Evolutionary conservation across 2,888 invertebrate genomes (phyloP).

Genomic region (Oxyscelio sp.): DNA sequence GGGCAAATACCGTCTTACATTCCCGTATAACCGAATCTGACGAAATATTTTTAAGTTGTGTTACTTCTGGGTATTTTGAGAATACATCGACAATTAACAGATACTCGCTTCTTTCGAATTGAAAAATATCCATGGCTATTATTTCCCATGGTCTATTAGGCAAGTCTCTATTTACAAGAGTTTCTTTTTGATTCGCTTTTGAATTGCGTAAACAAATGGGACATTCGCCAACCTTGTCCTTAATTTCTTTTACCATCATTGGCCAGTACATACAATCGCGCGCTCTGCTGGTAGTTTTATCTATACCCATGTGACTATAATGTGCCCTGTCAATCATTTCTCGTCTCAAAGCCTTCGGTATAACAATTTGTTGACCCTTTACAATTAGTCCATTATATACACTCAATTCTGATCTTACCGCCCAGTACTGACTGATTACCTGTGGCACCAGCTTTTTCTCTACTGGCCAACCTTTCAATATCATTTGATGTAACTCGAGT

Average conservation of each 20-base stretch:
- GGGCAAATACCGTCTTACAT: slow-evolving; percentile 75
- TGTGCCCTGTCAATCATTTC: slow-evolving; percentile 60
- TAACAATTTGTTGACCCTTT: slow-evolving; percentile 66
- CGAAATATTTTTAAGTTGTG: slow-evolving; percentile 68
- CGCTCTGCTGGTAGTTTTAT: slow-evolving; percentile 61
- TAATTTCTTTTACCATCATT: slow-evolving; percentile 60
- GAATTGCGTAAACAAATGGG: slow-evolving; percentile 71
- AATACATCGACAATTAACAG: slow-evolving; percentile 77
- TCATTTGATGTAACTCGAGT: slow-evolving; percentile 66
- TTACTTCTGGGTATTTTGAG: slow-evolving; percentile 79
- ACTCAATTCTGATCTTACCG: slow-evolving; percentile 61
- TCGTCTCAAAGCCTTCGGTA: slow-evolving; percentile 52
- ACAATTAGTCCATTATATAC: slow-evolving; percentile 48
- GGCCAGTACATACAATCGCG: slow-evolving; percentile 68
- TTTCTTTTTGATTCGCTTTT: slow-evolving; percentile 73
- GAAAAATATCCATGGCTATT: slow-evolving; percentile 75
- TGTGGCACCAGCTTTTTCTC: slow-evolving; percentile 59
- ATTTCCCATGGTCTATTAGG: slow-evolving; percentile 76
- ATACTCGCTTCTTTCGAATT: slow-evolving; percentile 67
- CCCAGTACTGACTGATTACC: slow-evolving; percentile 52
- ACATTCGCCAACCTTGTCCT: slow-evolving; percentile 74
- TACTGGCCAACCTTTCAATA: slow-evolving; percentile 77
- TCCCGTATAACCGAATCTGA: slow-evolving; percentile 64
- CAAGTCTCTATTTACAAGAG: slow-evolving; percentile 65
- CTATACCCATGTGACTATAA: slow-evolving; percentile 64